phyloP scores from a whole-genome alignment of 1,140 invertebrate genomes.

The Brachionus calyciflorus region DNA sequence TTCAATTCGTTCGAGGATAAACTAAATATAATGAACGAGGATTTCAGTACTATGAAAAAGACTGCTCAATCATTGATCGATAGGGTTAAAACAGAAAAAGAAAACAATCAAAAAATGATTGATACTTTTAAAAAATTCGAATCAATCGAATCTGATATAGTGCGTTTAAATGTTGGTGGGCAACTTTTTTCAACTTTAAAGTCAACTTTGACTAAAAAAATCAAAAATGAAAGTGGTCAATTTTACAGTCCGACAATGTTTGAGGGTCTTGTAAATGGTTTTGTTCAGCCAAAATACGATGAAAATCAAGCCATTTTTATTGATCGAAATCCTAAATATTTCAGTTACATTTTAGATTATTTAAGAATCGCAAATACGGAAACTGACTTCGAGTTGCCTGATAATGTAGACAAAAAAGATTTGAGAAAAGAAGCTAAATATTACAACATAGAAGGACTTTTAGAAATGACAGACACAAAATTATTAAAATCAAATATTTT shows the following conservation, averaged over 20 bases:
- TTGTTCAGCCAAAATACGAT: conserved; percentile 1
- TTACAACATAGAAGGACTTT: conserved; percentile 22
- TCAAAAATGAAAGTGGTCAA: neutral
- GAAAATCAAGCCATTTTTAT: conserved; percentile 20
- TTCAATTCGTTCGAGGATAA: conserved; percentile 30
- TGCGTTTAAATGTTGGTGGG: conserved; percentile 27
- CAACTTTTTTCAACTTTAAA: conserved; percentile 14
- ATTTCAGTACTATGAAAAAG: neutral
- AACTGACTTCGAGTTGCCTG: conserved; percentile 10
- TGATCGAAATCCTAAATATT: conserved; percentile 25
- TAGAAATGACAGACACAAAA: neutral
- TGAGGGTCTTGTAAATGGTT: neutral
- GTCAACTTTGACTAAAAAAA: conserved; percentile 23
- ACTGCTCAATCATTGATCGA: neutral
- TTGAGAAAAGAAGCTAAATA: conserved; percentile 29
- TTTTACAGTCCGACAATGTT: neutral
- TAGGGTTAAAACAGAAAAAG: conserved; percentile 2
- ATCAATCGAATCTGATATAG: neutral
- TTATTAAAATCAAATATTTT: neutral
- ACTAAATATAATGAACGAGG: conserved; percentile 13
- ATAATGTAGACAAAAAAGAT: conserved; percentile 18
- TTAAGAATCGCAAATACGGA: conserved; percentile 10
- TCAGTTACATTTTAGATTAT: conserved; percentile 30
- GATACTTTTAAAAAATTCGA: conserved; percentile 35
- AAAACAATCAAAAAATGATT: neutral